Evolutionary conservation across 2,888 invertebrate genomes (phyloP).

Genomic region (Augochlorella aurata): DNA sequence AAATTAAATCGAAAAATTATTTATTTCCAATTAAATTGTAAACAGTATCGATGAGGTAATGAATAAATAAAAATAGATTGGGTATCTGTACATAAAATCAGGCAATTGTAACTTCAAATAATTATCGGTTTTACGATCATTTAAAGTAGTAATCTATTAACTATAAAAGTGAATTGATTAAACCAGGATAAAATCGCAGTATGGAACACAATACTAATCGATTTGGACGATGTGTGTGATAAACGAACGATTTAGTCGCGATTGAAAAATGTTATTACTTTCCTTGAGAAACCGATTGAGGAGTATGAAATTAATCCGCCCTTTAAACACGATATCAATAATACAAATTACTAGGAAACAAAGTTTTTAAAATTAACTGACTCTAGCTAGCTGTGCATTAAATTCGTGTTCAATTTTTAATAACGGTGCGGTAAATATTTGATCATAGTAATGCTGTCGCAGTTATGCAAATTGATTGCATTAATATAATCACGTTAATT

Average conservation of each 20-base stretch:
- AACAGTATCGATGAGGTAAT: not conserved
- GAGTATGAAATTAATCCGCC: no score
- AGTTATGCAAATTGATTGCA: not conserved
- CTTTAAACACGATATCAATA: not conserved
- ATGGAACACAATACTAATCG: not conserved
- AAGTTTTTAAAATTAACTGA: not conserved
- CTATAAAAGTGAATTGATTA: not conserved
- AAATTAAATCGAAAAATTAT: no score
- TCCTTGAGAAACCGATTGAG: no score
- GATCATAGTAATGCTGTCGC: not conserved
- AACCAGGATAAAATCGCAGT: not conserved
- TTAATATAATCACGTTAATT: not conserved
- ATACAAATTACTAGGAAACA: not conserved
- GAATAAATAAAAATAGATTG: not conserved
- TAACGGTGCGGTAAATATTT: not conserved
- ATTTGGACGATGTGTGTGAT: not conserved
- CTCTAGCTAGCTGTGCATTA: not conserved
- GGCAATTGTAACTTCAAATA: not conserved
- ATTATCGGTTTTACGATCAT: not conserved
- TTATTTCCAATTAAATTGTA: not conserved
- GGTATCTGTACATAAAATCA: not conserved
- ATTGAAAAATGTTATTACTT: no score
- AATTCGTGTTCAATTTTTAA: not conserved
- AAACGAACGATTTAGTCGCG: not conserved
- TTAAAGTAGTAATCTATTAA: not conserved